These are phyloP conservation scores for Diarsia dahlii DNA, from an alignment of 2,888 invertebrate species.

Conservation along the genomic window DNA sequence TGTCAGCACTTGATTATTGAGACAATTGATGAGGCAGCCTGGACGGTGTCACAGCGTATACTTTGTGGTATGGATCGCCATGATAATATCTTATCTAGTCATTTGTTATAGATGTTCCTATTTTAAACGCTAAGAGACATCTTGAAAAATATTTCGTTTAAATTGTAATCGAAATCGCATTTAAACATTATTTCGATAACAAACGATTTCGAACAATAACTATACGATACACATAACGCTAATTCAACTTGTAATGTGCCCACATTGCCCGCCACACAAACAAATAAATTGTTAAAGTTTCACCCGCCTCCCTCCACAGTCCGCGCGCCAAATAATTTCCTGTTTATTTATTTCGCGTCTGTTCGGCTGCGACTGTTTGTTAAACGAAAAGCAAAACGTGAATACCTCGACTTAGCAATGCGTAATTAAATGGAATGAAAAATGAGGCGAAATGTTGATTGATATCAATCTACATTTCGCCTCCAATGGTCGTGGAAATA, in stretches of 20 bases:
- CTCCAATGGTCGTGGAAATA: too few relatives aligned
- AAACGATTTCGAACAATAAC: not conserved
- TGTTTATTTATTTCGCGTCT: slow-evolving; percentile 37
- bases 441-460: too few relatives aligned
- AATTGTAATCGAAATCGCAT: not conserved
- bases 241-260: slow-evolving; percentile 8
- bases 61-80: too few relatives aligned
- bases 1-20: slow-evolving; percentile 8
- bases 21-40: too few relatives aligned
- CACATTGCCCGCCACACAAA: slow-evolving; percentile 4
- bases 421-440: too few relatives aligned
- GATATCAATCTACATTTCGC: too few relatives aligned
- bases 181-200: not conserved
- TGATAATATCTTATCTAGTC: too few relatives aligned
- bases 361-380: slow-evolving; percentile 45
- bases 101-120: too few relatives aligned
- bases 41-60: too few relatives aligned
- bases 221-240: not conserved
- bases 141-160: too few relatives aligned
- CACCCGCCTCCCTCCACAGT: not conserved
- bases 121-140: too few relatives aligned
- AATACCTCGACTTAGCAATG: slow-evolving; percentile 11
- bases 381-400: slow-evolving; percentile 27
- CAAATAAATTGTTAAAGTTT: slow-evolving; percentile 27
- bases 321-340: slow-evolving; percentile 27